Evolutionary conservation across 2,113 vertebrate species (phyloP), one percentile per base, ranked within the genome.

Genomic region (Patagioenas fasciata): DNA sequence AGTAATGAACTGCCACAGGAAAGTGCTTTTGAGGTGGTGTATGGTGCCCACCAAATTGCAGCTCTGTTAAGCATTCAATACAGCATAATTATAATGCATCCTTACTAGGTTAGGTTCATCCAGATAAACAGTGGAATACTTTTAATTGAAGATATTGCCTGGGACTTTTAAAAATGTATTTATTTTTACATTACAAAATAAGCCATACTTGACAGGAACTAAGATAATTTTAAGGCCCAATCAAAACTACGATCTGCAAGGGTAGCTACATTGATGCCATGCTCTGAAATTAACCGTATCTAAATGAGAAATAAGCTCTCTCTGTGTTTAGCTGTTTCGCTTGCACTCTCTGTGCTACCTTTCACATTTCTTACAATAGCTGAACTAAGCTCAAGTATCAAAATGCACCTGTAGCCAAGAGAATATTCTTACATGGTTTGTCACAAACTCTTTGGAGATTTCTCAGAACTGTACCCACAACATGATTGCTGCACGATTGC

Each of bases 341-440:
- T 28, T 20, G 1, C 26, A 11, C 31, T 25, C 7, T 15, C 13
- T 48, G 9, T 42, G 31, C 71, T 65, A 9, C 28, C 10, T 40
- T 48, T 42, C 4, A 0, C 1, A 0, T 61, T 73, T 58, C 34
- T 57, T 24, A 20, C 1, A 54, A 32, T 11, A 85, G 32, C 56
- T 74, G 48, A 66, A 24, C 25, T 44, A 28, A 61, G 31, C 26
- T 36, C 9, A 66, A 57, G 28, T 29, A 44, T 31, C 23, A 28
- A 66, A 78, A 56, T 14, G 47, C 61, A 40, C 32, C 25, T 87
- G 11, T 67, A 84, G 34, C 32, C n/a, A 31, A 74, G 65, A 36
- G 38, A 56, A 20, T 14, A 20, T 54, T 74, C 47, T 62, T 31
- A 54, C 5, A 5, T 38, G 15, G 5, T 56, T 89, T 74, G 29